Evolutionary conservation across 2,888 invertebrate species (phyloP).

Genomic region (Chymomyza procnemis): DNA sequence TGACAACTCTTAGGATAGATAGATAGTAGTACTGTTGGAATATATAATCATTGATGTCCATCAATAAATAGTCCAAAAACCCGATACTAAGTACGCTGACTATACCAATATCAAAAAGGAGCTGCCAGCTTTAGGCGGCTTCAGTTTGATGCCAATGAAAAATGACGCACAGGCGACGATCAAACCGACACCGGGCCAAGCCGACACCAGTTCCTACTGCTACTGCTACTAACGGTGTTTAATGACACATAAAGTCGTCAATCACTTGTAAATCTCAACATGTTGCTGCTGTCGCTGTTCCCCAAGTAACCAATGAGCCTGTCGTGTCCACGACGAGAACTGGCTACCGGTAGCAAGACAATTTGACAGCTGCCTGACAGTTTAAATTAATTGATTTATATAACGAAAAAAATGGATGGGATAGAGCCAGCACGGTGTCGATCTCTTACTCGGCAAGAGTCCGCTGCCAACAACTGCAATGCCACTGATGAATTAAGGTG

Average conservation of each 20-base stretch:
- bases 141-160: constrained; percentile 40
- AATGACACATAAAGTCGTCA: constrained; percentile 75
- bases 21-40: background rate
- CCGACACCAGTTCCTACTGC: constrained; percentile 25
- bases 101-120: background rate
- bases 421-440: constrained; percentile 33
- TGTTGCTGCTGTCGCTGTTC: constrained; percentile 38
- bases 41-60: background rate
- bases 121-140: background rate
- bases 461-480: constrained; percentile 23
- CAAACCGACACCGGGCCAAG: constrained; percentile 21
- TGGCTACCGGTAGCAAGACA: constrained; percentile 70
- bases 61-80: background rate
- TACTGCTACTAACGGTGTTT: constrained; percentile 67
- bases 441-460: constrained; percentile 25
- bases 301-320: constrained; percentile 23
- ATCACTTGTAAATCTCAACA: constrained; percentile 71
- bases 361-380: constrained; percentile 76
- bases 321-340: constrained; percentile 31
- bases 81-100: background rate
- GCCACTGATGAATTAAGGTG: constrained; percentile 26
- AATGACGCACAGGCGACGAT: constrained; percentile 36
- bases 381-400: constrained; percentile 76
- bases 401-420: constrained; percentile 37
- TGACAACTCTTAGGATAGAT: background rate